phyloP scores from a whole-genome alignment of 2,113 vertebrate genomes.

The Uria lomvia region DNA sequence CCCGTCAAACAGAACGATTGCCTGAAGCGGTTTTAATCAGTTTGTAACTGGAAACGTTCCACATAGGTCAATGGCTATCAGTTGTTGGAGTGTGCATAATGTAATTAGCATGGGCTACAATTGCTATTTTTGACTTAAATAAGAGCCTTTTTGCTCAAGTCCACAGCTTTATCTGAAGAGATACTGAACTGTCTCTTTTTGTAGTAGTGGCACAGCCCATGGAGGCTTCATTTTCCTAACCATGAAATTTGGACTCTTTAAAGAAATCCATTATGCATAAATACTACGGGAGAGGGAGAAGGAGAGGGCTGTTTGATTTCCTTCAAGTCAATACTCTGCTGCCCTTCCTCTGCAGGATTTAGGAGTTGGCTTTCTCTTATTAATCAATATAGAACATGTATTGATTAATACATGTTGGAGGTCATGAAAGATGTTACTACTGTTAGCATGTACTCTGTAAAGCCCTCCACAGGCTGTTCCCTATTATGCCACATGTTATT shows the following conservation, averaged over 20 bases:
- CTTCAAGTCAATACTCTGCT: not conserved
- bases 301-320: not conserved
- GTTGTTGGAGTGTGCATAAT: not conserved
- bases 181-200: not conserved
- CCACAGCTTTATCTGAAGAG: not conserved
- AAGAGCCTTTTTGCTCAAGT: not conserved
- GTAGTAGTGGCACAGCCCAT: not conserved
- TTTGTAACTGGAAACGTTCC: conserved; percentile 47
- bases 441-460: not conserved
- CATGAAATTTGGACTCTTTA: not conserved
- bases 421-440: not conserved
- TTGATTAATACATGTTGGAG: not conserved
- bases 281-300: not conserved
- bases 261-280: not conserved
- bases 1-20: not conserved
- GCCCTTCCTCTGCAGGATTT: not conserved
- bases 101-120: conserved; percentile 30
- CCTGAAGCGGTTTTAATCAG: conserved; percentile 18
- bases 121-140: not conserved
- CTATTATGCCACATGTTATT: not conserved
- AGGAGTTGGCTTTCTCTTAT: not conserved
- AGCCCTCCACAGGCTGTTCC: not conserved
- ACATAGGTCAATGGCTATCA: conserved; percentile 56
- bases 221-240: not conserved
- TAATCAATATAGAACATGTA: not conserved